Evolutionary conservation across 2,888 invertebrate genomes (phyloP).

Genomic region (Lampropteryx suffumata): DNA sequence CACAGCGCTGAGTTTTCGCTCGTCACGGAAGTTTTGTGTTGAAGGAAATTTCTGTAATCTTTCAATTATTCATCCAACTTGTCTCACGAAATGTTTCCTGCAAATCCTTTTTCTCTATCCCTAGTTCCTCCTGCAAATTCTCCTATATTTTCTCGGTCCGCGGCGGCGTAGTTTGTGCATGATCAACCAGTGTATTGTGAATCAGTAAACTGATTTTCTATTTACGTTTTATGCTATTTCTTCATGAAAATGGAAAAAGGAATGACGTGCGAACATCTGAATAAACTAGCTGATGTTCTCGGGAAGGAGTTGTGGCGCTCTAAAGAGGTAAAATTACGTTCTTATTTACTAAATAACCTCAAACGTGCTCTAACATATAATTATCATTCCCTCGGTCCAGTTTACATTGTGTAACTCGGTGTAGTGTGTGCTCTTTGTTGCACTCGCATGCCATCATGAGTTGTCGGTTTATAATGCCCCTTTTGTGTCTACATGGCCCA

Average conservation of each 20-base stretch:
- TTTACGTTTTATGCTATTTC: constrained; percentile 54
- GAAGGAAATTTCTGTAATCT: constrained; percentile 75
- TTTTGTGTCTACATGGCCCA: constrained; percentile 1
- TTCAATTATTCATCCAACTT: constrained; percentile 58
- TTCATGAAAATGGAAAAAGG: constrained; percentile 69
- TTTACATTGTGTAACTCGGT: constrained; percentile 60
- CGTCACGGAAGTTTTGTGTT: constrained; percentile 76
- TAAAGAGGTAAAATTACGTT: constrained; percentile 62
- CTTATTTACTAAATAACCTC: constrained; percentile 63
- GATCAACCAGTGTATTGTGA: constrained; percentile 59
- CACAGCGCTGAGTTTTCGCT: constrained; percentile 69
- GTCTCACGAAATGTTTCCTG: constrained; percentile 61
- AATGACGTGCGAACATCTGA: constrained; percentile 76
- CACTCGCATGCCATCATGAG: constrained; percentile 26
- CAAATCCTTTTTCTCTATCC: constrained; percentile 42
- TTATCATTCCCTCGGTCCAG: constrained; percentile 56
- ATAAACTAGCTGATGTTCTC: constrained; percentile 65
- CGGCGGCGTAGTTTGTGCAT: constrained; percentile 58
- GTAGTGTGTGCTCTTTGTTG: constrained; percentile 28
- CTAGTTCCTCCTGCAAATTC: constrained; percentile 40
- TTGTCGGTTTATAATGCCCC: constrained; percentile 9
- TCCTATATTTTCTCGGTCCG: constrained; percentile 40
- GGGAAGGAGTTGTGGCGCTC: constrained; percentile 73
- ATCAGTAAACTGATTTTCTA: constrained; percentile 55
- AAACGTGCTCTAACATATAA: constrained; percentile 54